Conservation (phyloP, 2,113 vertebrate species). For the Tylochromis polylepis region DNA sequence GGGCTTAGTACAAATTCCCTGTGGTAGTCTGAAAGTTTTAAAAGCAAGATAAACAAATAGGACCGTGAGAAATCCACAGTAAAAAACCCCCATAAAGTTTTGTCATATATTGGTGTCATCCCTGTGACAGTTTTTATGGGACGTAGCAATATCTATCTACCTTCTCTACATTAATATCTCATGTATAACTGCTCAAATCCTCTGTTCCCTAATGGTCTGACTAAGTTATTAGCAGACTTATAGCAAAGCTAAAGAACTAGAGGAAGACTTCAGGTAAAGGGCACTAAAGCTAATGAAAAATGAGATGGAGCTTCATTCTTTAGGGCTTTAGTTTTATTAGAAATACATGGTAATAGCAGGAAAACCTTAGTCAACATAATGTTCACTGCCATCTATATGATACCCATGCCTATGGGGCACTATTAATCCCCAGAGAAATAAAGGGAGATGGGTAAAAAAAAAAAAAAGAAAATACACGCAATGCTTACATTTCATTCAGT, state of each 20-base stretch:
- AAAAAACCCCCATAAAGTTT: neutral
- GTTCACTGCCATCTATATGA: constrained; percentile 57
- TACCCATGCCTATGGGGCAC: constrained; percentile 59
- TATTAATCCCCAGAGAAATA: constrained; percentile 49
- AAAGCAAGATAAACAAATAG: neutral
- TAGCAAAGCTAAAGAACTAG: constrained; percentile 52
- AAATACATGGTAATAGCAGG: constrained; percentile 68
- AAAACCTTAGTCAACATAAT: constrained; percentile 70
- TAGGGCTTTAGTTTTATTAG: constrained; percentile 65
- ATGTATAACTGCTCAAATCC: constrained; percentile 50
- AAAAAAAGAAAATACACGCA: constrained; percentile 41
- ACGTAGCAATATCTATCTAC: constrained; percentile 32
- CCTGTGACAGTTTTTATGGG: constrained; percentile 27
- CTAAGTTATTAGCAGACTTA: constrained; percentile 58
- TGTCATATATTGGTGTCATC: constrained; percentile 14
- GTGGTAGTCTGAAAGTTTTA: neutral
- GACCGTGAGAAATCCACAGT: neutral
- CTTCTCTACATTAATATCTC: constrained; percentile 54
- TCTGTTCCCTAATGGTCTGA: constrained; percentile 48
- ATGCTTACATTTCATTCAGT: constrained; percentile 66
- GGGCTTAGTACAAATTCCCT: neutral
- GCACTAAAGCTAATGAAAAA: constrained; percentile 70
- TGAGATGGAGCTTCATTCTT: constrained; percentile 51
- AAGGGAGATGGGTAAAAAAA: constrained; percentile 20
- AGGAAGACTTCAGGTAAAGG: constrained; percentile 57